phyloP scores from a whole-genome alignment of 2,797 vertebrate species.

The Epinephelus awoara region DNA sequence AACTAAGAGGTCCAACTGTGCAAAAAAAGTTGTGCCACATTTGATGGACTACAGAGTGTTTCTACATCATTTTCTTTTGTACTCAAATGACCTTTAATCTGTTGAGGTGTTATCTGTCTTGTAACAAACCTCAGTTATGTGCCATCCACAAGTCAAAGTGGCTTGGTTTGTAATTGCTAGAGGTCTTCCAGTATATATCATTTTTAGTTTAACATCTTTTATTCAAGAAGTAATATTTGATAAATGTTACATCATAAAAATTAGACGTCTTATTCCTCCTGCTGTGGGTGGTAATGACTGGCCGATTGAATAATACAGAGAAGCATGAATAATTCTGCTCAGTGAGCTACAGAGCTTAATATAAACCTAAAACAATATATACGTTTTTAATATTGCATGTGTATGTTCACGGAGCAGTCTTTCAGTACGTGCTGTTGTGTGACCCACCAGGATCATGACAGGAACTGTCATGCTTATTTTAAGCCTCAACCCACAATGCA shows the following conservation, averaged over 20 bases:
- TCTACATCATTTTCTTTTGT: conserved; percentile 25
- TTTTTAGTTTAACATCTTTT: background rate
- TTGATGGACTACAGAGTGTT: conserved; percentile 34
- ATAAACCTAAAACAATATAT: conserved; percentile 15
- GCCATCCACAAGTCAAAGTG: conserved; percentile 18
- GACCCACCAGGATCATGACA: conserved; percentile 63
- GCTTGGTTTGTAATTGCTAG: background rate
- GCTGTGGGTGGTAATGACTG: background rate
- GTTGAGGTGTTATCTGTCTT: conserved; percentile 9
- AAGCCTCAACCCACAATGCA: conserved; percentile 76
- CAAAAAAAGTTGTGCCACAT: conserved; percentile 23
- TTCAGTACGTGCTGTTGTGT: conserved; percentile 38
- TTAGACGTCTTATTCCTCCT: background rate
- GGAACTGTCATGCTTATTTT: conserved; percentile 70
- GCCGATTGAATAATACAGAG: background rate
- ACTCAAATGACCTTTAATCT: conserved; percentile 37
- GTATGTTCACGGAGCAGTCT: background rate
- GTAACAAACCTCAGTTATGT: conserved; percentile 14
- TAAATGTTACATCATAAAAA: conserved; percentile 7
- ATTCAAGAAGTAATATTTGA: background rate
- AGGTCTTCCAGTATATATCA: conserved; percentile 6
- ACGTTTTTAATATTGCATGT: conserved; percentile 2
- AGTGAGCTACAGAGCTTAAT: conserved; percentile 13
- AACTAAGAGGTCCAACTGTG: background rate
- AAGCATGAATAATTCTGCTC: background rate